These are phyloP conservation scores for Rhinophrynus dorsalis DNA, from an alignment of 2,797 vertebrate genomes.

Conservation along the genomic window DNA sequence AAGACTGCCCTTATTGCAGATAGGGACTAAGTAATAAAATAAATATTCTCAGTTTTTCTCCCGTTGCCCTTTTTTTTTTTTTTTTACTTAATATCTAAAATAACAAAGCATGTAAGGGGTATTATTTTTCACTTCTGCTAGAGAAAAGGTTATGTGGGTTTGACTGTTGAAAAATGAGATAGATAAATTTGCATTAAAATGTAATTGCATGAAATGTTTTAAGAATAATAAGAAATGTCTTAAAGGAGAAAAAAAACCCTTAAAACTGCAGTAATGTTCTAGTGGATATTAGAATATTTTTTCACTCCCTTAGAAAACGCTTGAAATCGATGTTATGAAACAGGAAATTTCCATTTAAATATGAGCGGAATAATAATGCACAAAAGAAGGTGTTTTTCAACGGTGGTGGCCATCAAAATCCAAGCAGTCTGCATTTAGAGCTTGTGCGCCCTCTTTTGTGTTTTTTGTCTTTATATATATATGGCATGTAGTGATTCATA, in stretches of 20 bases:
- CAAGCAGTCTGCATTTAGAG: too few species aligned
- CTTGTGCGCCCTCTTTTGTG: too few species aligned
- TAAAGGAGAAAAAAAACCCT: not conserved
- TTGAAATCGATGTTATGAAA: slow-evolving; percentile 28
- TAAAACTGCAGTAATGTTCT: slow-evolving; percentile 17
- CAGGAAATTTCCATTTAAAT: too few species aligned
- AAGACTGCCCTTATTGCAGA: slow-evolving; percentile 38
- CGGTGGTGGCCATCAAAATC: too few species aligned
- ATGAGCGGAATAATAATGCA: too few species aligned
- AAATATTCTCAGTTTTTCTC: slow-evolving; percentile 43
- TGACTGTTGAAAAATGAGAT: slow-evolving; percentile 45
- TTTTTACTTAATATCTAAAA: slow-evolving; percentile 48
- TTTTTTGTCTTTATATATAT: too few species aligned
- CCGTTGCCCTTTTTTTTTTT: slow-evolving; percentile 17
- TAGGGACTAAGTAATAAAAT: slow-evolving; percentile 45
- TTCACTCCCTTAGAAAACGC: slow-evolving; percentile 10
- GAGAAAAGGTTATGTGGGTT: slow-evolving; percentile 46
- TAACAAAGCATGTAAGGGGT: slow-evolving; percentile 45
- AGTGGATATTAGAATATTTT: slow-evolving; percentile 16
- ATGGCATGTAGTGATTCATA: too few species aligned
- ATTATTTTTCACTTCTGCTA: slow-evolving; percentile 42
- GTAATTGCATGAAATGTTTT: slow-evolving; percentile 42
- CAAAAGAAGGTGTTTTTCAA: too few species aligned
- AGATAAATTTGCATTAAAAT: slow-evolving; percentile 49
- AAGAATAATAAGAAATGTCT: slow-evolving; percentile 42